A percentile compares a stretch with the other conserved stretches of the same genome.
phyloP scores from a whole-genome alignment of 2,797 vertebrate species.

The Cryptoblepharus egeriae region DNA sequence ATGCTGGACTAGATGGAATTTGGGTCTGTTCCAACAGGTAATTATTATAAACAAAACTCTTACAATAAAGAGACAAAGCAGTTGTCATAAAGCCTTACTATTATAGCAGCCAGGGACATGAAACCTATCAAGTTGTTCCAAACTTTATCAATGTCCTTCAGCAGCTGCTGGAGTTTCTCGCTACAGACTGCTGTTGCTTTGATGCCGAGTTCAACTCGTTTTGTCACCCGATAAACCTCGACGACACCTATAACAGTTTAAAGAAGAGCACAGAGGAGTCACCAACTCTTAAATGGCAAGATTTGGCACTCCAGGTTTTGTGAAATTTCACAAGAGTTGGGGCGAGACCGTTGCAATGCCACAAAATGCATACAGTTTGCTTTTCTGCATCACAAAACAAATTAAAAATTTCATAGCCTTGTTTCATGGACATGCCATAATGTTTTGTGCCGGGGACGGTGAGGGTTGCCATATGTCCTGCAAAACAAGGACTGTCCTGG shows the following conservation, averaged over 20 bases:
- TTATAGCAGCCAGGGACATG: constrained; percentile 94
- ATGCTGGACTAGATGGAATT: neutral
- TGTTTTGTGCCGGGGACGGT: too few species aligned
- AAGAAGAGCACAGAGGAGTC: neutral
- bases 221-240: constrained; percentile 94
- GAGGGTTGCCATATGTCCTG: too few species aligned
- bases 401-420: too few species aligned
- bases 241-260: constrained; percentile 85
- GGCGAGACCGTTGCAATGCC: too few species aligned
- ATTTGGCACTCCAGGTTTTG: too few species aligned
- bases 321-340: too few species aligned
- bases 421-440: too few species aligned
- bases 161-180: constrained; percentile 92
- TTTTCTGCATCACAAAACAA: too few species aligned
- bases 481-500: too few species aligned
- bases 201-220: constrained; percentile 95
- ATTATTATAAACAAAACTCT: neutral
- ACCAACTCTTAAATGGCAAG: too few species aligned
- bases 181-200: constrained; percentile 97
- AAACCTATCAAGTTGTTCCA: constrained; percentile 99
- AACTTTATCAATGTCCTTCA: constrained; percentile 95
- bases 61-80: neutral
- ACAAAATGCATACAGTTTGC: too few species aligned
- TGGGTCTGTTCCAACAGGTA: too few species aligned
- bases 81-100: constrained; percentile 77